These are phyloP conservation scores for Myanophis thanlyinensis DNA, from an alignment of 2,113 vertebrate species.

Conservation along the genomic window DNA sequence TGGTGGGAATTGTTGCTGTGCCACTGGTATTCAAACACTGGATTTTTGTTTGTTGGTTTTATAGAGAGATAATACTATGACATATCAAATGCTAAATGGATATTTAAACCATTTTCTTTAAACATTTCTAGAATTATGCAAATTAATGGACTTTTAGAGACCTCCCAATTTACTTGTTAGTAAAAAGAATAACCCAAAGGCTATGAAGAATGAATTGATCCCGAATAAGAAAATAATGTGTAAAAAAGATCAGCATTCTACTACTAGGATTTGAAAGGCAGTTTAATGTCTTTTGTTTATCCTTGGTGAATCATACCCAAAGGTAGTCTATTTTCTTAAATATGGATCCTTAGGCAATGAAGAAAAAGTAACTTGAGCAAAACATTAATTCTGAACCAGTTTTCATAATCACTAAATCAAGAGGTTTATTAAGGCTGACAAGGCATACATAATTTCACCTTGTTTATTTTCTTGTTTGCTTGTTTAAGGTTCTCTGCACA, in stretches of 20 bases:
- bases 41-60: neutral
- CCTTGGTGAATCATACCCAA: neutral
- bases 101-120: neutral
- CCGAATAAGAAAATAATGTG: neutral
- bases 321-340: neutral
- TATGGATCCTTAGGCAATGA: neutral
- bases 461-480: neutral
- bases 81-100: neutral
- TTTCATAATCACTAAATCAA: neutral
- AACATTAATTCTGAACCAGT: neutral
- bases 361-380: neutral
- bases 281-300: neutral
- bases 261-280: neutral
- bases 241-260: neutral
- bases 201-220: neutral
- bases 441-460: neutral
- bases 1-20: neutral
- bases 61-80: neutral
- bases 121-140: neutral
- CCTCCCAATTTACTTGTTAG: neutral
- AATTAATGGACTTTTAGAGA: neutral
- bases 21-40: neutral
- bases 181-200: neutral
- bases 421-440: neutral
- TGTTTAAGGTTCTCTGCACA: neutral